Evolutionary conservation across 2,888 invertebrate genomes (phyloP), one percentile per base, ranked within the genome.

Genomic region (Alviniconcha strummeri): DNA sequence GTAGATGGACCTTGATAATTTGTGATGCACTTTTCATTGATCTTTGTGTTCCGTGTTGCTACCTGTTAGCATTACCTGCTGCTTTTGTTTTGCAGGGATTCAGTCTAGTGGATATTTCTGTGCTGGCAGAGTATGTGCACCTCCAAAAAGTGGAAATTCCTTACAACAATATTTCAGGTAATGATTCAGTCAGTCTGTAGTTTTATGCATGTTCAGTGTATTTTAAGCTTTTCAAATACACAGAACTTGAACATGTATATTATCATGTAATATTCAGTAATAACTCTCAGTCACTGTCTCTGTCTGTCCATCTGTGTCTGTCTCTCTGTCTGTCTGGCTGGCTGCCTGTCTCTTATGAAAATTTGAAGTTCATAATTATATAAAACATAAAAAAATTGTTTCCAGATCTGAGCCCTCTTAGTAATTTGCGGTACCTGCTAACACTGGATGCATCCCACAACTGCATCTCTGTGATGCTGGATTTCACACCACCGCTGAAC

Each of bases 391-490:
- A 36, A 36, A 36, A 36, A 36, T 36, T 36, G 36, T 9, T 56
- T 36, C 7, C 89, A 93, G 93, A 93, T 88, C 87, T 93, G 64
- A 89, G 91, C 79, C 89, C 92, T 56, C 88, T 94, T 82, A 88
- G 91, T 69, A 88, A 90, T 71, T 88, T 93, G 80, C 90, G 90
- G 11, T 87, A 91, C 85, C 87, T 94, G 75, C 86, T 93, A 72
- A 89, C 91, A 57, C 87, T 94, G 72, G 92, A 93, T 89, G 93
- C 90, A 11, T 93, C 94, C 7, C 92, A 94, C 88, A 94, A 94
- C 88, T 89, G 91, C 82, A 87, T 93, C 77, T 87, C 89, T 0
- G 88, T 87, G n/a, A 86, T 93, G 55, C 88, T 93, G 76, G 92
- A 92, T 84, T 93, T 93, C 84, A 85, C 84, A 55, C 92, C 93